Percentiles rank a stretch among this genome's conserved stretches.
phyloP scores from a whole-genome alignment of 2,888 invertebrate species.

The Aelia acuminata region DNA sequence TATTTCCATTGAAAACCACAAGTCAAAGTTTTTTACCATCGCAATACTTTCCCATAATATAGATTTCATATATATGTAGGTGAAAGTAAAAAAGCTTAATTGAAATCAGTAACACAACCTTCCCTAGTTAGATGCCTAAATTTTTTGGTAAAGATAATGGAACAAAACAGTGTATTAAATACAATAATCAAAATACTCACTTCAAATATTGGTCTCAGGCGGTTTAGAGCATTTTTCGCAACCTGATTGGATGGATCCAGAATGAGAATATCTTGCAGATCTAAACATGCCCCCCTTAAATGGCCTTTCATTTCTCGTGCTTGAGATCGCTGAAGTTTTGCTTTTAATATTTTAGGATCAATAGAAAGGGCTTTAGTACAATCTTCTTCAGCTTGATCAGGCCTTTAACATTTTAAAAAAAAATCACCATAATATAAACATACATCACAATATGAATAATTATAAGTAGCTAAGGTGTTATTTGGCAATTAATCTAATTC shows the following conservation, averaged over 20 bases:
- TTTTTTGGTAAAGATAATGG: neutral
- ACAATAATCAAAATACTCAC: slow-evolving; percentile 13
- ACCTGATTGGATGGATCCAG: slow-evolving; percentile 86
- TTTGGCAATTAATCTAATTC: neutral
- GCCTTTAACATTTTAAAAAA: slow-evolving; percentile 70
- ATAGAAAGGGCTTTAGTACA: slow-evolving; percentile 84
- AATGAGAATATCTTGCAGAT: slow-evolving; percentile 79
- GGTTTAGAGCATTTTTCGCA: slow-evolving; percentile 75
- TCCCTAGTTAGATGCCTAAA: too few species aligned
- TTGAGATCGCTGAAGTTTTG: slow-evolving; percentile 84
- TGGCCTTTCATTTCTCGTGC: slow-evolving; percentile 82
- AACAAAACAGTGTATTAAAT: neutral
- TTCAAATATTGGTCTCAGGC: slow-evolving; percentile 69
- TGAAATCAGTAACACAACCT: too few species aligned
- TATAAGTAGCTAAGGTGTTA: neutral
- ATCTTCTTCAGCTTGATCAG: slow-evolving; percentile 82
- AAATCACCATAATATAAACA: neutral
- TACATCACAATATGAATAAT: neutral
- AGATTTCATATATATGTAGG: too few species aligned
- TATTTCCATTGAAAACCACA: too few species aligned
- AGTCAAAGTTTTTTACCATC: too few species aligned
- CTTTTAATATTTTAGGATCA: slow-evolving; percentile 87
- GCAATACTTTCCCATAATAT: too few species aligned
- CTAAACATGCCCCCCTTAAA: slow-evolving; percentile 79
- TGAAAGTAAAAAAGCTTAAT: too few species aligned